A percentile compares a stretch with the other conserved stretches of the same genome.
Conservation (phyloP, 2,888 invertebrate species). For the Drosophila diplacantha region DNA sequence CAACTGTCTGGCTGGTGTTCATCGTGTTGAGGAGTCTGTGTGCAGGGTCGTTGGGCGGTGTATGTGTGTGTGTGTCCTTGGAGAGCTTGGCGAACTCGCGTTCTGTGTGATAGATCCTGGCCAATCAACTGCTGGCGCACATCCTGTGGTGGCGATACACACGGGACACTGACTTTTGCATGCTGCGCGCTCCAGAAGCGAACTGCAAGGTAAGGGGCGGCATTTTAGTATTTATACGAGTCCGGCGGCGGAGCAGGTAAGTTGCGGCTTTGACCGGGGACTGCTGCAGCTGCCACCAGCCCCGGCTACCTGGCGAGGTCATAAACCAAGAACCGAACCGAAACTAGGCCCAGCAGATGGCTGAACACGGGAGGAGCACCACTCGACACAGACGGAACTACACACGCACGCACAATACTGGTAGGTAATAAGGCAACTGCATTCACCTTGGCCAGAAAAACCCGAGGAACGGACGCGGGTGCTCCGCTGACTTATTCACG, state of each 20-base stretch:
- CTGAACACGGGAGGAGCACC: conserved; percentile 10
- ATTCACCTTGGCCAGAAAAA: conserved; percentile 55
- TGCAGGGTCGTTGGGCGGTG: conserved; percentile 7
- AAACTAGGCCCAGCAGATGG: conserved; percentile 19
- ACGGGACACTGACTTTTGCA: conserved; percentile 45
- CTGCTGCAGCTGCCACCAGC: conserved; percentile 13
- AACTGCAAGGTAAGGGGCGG: conserved; percentile 53
- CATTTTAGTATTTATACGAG: conserved; percentile 48
- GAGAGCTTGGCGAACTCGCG: conserved; percentile 17
- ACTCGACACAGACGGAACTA: background rate
- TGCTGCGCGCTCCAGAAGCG: conserved; percentile 40
- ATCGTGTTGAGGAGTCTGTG: conserved; percentile 48
- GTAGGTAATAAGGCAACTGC: conserved; percentile 30
- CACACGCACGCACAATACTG: conserved; percentile 8
- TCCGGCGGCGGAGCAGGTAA: conserved; percentile 12
- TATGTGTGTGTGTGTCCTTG: conserved; percentile 11
- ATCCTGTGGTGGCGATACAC: conserved; percentile 34
- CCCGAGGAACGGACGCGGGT: conserved; percentile 39
- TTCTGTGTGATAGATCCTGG: conserved; percentile 36
- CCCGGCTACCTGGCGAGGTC: conserved; percentile 38
- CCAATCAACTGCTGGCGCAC: conserved; percentile 52
- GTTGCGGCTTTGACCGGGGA: conserved; percentile 13
- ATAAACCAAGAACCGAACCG: conserved; percentile 36
- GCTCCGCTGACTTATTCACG: conserved; percentile 69
- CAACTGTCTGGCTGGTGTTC: conserved; percentile 76